Evolutionary conservation across 2,888 invertebrate genomes (phyloP).

Genomic region (Synanthedon formicaeformis): DNA sequence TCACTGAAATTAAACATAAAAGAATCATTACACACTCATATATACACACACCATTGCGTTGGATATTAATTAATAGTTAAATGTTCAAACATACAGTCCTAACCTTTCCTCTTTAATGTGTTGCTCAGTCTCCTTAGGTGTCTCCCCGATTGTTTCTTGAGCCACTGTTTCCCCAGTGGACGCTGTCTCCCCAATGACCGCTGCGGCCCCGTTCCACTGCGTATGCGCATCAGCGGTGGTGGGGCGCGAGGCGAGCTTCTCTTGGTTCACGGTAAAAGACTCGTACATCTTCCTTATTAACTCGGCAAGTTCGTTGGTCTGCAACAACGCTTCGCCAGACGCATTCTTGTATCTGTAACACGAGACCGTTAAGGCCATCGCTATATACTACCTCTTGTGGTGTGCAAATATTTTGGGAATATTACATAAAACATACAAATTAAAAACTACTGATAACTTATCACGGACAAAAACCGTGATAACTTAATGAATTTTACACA

Average conservation of each 20-base stretch:
- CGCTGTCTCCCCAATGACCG: background rate
- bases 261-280: slow-evolving; percentile 44
- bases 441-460: no score
- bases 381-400: no score
- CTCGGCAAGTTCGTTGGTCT: slow-evolving; percentile 47
- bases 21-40: no score
- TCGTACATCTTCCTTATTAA: slow-evolving; percentile 56
- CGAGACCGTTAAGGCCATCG: no score
- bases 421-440: no score
- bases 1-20: slow-evolving; percentile 22
- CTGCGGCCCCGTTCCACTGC: slow-evolving; percentile 29
- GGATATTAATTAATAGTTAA: no score
- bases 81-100: no score
- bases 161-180: slow-evolving; percentile 4
- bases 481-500: no score
- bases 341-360: slow-evolving; percentile 44
- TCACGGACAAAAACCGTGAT: no score
- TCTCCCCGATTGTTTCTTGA: slow-evolving; percentile 4
- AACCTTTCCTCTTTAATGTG: no score
- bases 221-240: slow-evolving; percentile 44
- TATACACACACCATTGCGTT: no score
- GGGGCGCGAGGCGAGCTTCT: slow-evolving; percentile 28
- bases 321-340: slow-evolving; percentile 39
- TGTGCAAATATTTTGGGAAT: no score
- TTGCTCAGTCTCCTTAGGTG: background rate